Evolutionary conservation across 2,113 vertebrate species (phyloP), one percentile per base, ranked within the genome.

Genomic region (Cercocebus atys): DNA sequence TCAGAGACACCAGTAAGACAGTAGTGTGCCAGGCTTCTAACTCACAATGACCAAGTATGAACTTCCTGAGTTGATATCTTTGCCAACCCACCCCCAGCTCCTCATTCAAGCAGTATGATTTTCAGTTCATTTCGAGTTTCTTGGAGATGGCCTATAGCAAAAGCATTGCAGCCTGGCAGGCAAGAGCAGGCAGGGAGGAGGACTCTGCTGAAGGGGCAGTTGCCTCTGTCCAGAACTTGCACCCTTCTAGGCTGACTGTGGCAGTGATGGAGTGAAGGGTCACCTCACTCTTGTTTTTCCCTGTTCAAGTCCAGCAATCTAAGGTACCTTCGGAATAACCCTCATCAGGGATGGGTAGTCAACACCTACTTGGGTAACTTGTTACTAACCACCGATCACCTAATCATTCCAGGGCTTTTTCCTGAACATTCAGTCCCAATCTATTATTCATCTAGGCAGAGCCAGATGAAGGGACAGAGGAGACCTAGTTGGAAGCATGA

Each of bases 361-460:
- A 81, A 23, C 17, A 82, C 35, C n/a, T 59, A 81, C n/a, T 43
- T 75, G 23, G 9, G 75, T 82, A 92, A 73, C 85, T 59, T 89
- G 89, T 35, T 59, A 79, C 72, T 61, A 78, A 91, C 35, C 50
- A n/a, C 32, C 55, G 52, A 85, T 93, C 90, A 93, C 45, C 50
- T 78, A 82, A 13, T 83, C 79, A 75, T 61, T 93, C 52, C 8
- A 57, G 35, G 43, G 45, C 52, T 88, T 75, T 40, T 38, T 95
- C 81, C 30, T 73, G 73, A 93, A 52, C 17, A 59, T 95, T 89
- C 45, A 0, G 66, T 86, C 40, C 55, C 83, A 61, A 96, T 92
- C 45, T 59, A 80, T 97, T 95, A 96, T 93, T 97, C 87, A 97
- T 89, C 38, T 30, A 50, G 66, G 79, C 52, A 92, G 93, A 64